Base-by-base conservation (phyloP, 2,888 invertebrate genomes). In the Epiblema foenella region DNA sequence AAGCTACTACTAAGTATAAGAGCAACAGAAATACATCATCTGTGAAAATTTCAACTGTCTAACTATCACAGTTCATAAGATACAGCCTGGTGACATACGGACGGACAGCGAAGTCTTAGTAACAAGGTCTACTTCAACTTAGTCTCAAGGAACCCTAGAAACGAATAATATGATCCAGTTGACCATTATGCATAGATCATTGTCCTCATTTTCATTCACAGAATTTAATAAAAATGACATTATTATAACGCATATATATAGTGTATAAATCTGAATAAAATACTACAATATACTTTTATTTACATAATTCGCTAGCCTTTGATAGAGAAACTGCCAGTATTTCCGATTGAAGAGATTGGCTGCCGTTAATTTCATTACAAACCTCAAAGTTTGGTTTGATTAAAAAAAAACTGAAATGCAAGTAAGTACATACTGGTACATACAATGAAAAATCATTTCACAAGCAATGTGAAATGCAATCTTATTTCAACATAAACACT, bases 261-360 rank as follows among this genome's bases (percentile, higher is more conserved):
- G 15, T 0, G 37, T 37, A 58, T 58, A 49, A 24, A 65, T 65
- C 65, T 65, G 17, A 56, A 65, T 56, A 65, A 39, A 33, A 63
- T 33, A 65, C 56, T 65, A 65, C 20, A 51, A 51, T 51, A 29
- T 9, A 63, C 33, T 63, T 49, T 49, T 1, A 51, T 63, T 63
- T 33, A 33, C 62, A 51, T 63, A 63, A 51, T 63, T 51, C 15
- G 17, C 18, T 3, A 24, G n/a, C n/a, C n/a, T n/a, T n/a, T n/a
- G n/a, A n/a, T n/a, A n/a, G n/a, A 24, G 37, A 33, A 4, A 12
- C 9, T 51, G 46, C 24, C 18, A 33, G 11, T 15, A 51, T 33
- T 33, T 63, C 33, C 33, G 15, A 33, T 37, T 17, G 62, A 17
- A 8, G 18, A 4, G 18, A 11, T 51, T 51, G 62, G 33, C 12